Evolutionary conservation across 2,888 invertebrate species (phyloP), one percentile per base, ranked within the genome.

Genomic region (Timema podura): DNA sequence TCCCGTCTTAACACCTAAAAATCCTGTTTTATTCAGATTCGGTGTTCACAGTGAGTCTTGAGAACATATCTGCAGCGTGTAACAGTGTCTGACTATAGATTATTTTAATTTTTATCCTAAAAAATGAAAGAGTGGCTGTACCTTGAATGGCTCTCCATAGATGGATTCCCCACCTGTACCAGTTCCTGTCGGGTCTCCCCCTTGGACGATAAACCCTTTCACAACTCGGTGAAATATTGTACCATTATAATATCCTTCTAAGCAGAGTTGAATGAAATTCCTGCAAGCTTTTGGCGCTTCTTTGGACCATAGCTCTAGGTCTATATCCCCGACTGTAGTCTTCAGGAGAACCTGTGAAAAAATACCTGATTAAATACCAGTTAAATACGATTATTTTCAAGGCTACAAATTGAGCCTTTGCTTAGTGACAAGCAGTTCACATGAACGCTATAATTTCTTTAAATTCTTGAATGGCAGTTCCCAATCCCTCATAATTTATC

Each of bases 91-190:
- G 30, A 30, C 30, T 30, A 30, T 30, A 30, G 1, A 30, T 30
- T 30, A 30, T 30, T 30, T 30, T 30, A 30, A 30, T 30, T 30
- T 30, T 3, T 30, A 30, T 30, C 30, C 30, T 30, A 51, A 51
- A 51, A 51, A 51, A 2, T 51, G 51, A 11, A 51, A 13, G 51
- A n/a, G 51, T n/a, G 11, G 51, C 51, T 70, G 73, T 78, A 92
- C 93, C 82, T 96, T 97, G 79, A 99, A 99, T 3, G 97, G 89
- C 69, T 87, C 87, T 5, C 94, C 98, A 79, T 96, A 98, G 65
- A 97, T 89, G n/a, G 97, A 97, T 79, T 97, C 96, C 1, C 98
- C 98, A 0, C 98, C 97, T 45, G 91, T 89, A 0, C 98, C 98
- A 77, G 96, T 95, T 0, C 97, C 98, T 64, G 91, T 92, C 0